Evolutionary conservation across 2,888 invertebrate species (phyloP), one percentile per base, ranked within the genome.

Genomic region (Drosophila recens): DNA sequence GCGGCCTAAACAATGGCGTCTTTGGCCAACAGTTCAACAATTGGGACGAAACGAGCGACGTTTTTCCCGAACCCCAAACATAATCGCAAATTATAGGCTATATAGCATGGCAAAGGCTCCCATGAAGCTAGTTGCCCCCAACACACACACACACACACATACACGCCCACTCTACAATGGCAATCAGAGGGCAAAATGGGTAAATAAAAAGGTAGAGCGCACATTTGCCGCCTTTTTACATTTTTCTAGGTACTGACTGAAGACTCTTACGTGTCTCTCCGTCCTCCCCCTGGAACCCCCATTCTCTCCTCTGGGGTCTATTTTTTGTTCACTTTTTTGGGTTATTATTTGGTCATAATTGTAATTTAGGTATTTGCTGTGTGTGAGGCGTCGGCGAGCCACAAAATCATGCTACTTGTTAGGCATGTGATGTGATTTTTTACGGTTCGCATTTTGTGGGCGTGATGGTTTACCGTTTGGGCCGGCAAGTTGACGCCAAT

Each of bases 41-140:
- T 66, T 42, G 40, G 34, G 48, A 15, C 38, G 54, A 40, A 46
- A 34, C 54, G 49, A 58, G 58, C 45, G 43, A 34, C 64, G 30
- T 45, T 63, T 45, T 63, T 33, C 42, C 15, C 58, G 69, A 70
- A 69, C 86, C 83, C 83, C 76, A 68, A 84, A 85, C 87, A 86
- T 86, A 86, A 86, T 87, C 86, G 86, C 86, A 86, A 86, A 86
- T 87, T 86, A 87, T 85, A 85, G 87, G 86, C 73, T 87, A 75
- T 75, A 82, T 87, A 71, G 81, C 83, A 68, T 69, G 79, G 67
- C 66, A 59, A 67, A 76, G 72, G 61, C 63, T 70, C 70, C 67
- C 64, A 67, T 68, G 46, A 81, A 78, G 80, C 80, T 86, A 84
- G 77, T 80, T 82, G 66, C 68, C 54, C 52, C 34, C 49, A 56